Percentiles rank a stretch among this genome's conserved stretches.
phyloP scores from a whole-genome alignment of 92 coral and sea anemone species.

The Actinostola sp. region DNA sequence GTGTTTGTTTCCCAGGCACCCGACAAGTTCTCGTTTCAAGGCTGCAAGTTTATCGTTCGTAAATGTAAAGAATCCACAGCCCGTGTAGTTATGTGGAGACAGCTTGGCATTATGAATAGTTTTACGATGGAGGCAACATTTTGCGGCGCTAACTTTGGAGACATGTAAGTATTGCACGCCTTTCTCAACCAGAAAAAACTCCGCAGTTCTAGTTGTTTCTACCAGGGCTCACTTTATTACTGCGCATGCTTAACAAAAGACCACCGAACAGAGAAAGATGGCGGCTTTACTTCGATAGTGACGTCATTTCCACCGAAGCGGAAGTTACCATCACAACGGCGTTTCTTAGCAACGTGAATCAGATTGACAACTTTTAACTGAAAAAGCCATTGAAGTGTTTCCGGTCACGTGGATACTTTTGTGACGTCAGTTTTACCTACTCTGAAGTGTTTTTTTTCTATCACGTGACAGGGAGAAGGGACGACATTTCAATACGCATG shows the following conservation, averaged over 20 bases:
- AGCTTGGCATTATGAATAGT: constrained; percentile 91
- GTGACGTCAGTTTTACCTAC: background rate
- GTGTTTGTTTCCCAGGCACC: constrained; percentile 74
- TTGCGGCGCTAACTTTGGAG: constrained; percentile 98
- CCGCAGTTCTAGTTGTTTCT: too few relatives aligned
- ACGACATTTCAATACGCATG: constrained; percentile 94
- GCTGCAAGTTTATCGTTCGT: constrained; percentile 96
- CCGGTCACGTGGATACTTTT: too few relatives aligned
- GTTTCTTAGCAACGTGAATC: too few relatives aligned
- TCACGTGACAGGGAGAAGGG: constrained; percentile 74
- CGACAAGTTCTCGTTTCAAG: constrained; percentile 95
- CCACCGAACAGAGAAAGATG: too few relatives aligned
- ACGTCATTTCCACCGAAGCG: too few relatives aligned
- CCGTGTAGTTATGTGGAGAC: constrained; percentile 99
- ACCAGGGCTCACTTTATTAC: too few relatives aligned
- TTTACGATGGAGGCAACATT: constrained; percentile 99
- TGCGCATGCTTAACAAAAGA: too few relatives aligned
- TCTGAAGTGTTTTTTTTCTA: background rate
- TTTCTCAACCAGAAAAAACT: too few relatives aligned
- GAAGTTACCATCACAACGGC: too few relatives aligned
- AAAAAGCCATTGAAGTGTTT: too few relatives aligned
- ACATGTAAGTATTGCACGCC: constrained; percentile 76
- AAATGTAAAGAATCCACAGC: constrained; percentile 98
- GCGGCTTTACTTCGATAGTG: too few relatives aligned
- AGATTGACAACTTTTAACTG: too few relatives aligned